Evolutionary conservation across 2,888 invertebrate genomes (phyloP).

Genomic region (Eristalis arbustorum): DNA sequence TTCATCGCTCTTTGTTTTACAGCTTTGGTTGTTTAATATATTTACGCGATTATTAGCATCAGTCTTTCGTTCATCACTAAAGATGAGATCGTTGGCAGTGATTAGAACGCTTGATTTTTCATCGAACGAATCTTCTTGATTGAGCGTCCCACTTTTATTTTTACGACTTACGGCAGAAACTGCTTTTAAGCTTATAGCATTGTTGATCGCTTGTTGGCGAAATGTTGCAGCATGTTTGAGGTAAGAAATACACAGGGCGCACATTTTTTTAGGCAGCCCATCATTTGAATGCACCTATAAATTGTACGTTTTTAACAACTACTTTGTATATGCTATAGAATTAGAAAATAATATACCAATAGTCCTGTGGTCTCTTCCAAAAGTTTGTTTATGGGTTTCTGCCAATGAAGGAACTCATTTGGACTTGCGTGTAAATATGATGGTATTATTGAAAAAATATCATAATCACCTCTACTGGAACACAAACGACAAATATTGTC

Average conservation of each 20-base stretch:
- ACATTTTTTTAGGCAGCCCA: conserved; percentile 78
- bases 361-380: conserved; percentile 79
- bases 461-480: conserved; percentile 78
- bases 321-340: no score
- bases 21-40: conserved; percentile 69
- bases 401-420: conserved; percentile 78
- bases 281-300: conserved; percentile 76
- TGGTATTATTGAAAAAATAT: conserved; percentile 78
- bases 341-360: conserved; percentile 72
- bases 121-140: conserved; percentile 7
- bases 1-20: conserved; percentile 72
- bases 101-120: conserved; percentile 71
- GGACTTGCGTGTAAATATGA: conserved; percentile 78
- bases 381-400: conserved; percentile 76
- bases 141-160: conserved; percentile 48
- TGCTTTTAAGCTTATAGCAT: conserved; percentile 75
- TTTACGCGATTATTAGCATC: conserved; percentile 74
- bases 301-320: background rate
- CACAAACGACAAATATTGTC: conserved; percentile 79
- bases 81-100: conserved; percentile 75
- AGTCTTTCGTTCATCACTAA: conserved; percentile 74
- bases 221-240: conserved; percentile 79
- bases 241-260: conserved; percentile 79
- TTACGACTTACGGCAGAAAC: conserved; percentile 59
- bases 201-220: conserved; percentile 78